Conservation (phyloP, 2,113 vertebrate genomes). For the Mirounga angustirostris region DNA sequence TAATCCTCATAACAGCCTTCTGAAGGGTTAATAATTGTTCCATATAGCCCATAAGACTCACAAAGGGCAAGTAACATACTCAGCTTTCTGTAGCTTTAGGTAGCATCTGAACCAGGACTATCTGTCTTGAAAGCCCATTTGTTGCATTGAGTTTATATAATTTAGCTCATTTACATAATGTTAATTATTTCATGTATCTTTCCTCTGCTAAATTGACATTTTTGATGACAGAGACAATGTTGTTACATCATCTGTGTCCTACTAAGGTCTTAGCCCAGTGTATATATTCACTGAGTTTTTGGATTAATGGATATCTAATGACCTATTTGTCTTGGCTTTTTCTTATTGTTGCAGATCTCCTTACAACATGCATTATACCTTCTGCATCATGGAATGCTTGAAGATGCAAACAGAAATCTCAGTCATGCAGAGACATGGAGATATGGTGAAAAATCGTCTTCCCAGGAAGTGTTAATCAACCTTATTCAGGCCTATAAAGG, state of each 20-base stretch:
- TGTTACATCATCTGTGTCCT: not conserved
- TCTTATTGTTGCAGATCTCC: constrained; percentile 87
- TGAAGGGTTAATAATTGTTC: not conserved
- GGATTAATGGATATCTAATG: not conserved
- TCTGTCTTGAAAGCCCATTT: not conserved
- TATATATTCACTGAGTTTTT: not conserved
- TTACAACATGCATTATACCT: constrained; percentile 94
- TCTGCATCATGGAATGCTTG: constrained; percentile 89
- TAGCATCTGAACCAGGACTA: not conserved
- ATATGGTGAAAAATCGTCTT: constrained; percentile 87
- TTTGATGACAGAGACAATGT: not conserved
- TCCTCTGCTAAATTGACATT: not conserved
- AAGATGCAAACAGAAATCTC: constrained; percentile 91
- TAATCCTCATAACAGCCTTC: not conserved
- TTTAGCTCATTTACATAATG: not conserved
- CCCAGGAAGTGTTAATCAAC: constrained; percentile 87
- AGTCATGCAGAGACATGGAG: constrained; percentile 92
- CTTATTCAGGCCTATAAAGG: constrained; percentile 93
- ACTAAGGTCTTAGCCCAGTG: not conserved
- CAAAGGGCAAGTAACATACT: not conserved
- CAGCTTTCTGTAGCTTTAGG: not conserved
- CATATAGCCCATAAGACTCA: not conserved
- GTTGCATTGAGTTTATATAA: not conserved
- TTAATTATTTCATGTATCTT: not conserved
- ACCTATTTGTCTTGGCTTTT: not conserved